Evolutionary conservation across 2,113 vertebrate genomes (phyloP), one percentile per base, ranked within the genome.

Genomic region (Balaeniceps rex): DNA sequence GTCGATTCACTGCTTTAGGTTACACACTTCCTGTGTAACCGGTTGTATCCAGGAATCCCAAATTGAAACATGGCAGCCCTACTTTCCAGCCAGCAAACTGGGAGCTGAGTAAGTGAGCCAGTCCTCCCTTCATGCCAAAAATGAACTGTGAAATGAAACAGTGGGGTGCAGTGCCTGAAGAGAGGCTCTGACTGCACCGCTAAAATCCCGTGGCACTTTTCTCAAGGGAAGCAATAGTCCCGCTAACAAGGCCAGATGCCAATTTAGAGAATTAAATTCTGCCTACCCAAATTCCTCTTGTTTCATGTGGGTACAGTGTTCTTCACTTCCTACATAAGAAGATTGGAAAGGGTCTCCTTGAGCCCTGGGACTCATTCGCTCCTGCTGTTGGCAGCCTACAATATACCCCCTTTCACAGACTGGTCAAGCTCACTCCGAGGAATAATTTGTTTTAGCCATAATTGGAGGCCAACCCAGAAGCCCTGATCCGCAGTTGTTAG

Each of bases 251-350:
- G 95, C 97, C 57, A 94, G 76, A 54, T 94, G 96, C 96, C 97
- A 96, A 38, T 63, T 95, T 51, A 93, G 75, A 90, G 92, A 90
- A 92, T 97, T 96, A 93, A 96, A 93, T 88, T 94, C 88, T 96
- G 81, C 75, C 83, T 90, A 78, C 82, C 86, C 79, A 85, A 91
- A 94, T 79, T 83, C 60, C 85, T 63, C 91, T 93, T 88, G 51
- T 96, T 95, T 95, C 58, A 29, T 76, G 31, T 58, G 94, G 68
- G 34, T 79, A 94, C 63, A 78, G 84, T 51, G 47, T 78, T 94
- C 91, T 95, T 95, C 84, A 72, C 15, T 14, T 86, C 14, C 93
- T 93, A 77, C 68, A 78, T 47, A 90, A 96, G 90, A 72, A 80
- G 42, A 51, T 64, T 92, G 85, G 76, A 93, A 93, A 94, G 83